Evolutionary conservation across 2,888 invertebrate genomes (phyloP).

Genomic region (Thereva unica): DNA sequence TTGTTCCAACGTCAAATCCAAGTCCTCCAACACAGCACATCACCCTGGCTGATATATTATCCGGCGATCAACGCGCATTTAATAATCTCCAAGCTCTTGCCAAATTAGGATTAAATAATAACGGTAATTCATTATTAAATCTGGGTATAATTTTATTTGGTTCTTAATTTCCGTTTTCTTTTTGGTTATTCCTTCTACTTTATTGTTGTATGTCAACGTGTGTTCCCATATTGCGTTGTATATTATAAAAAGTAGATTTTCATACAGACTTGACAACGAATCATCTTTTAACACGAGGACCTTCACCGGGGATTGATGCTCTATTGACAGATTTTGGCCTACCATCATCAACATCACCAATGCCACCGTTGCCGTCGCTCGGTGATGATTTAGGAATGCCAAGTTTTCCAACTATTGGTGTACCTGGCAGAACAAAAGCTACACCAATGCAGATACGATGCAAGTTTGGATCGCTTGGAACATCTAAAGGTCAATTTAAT

Average conservation of each 20-base stretch:
- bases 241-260: constrained; percentile 52
- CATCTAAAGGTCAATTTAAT: constrained; percentile 92
- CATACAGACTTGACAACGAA: constrained; percentile 59
- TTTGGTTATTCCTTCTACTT: constrained; percentile 19
- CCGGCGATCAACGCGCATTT: constrained; percentile 75
- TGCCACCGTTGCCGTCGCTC: constrained; percentile 59
- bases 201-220: not conserved
- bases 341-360: constrained; percentile 67
- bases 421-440: constrained; percentile 71
- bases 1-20: constrained; percentile 59
- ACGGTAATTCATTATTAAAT: constrained; percentile 61
- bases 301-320: constrained; percentile 65
- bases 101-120: constrained; percentile 74
- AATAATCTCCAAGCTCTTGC: constrained; percentile 89
- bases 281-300: constrained; percentile 63
- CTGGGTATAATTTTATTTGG: not conserved
- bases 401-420: constrained; percentile 60
- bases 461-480: constrained; percentile 93
- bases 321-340: constrained; percentile 64
- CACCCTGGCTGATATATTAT: constrained; percentile 76
- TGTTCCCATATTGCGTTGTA: constrained; percentile 20
- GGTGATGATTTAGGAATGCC: constrained; percentile 59
- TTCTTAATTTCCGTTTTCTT: constrained; percentile 7
- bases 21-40: constrained; percentile 69
- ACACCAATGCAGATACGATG: constrained; percentile 86